Conservation (phyloP, 2,113 vertebrate genomes). For the Nycticryphes semicollaris region DNA sequence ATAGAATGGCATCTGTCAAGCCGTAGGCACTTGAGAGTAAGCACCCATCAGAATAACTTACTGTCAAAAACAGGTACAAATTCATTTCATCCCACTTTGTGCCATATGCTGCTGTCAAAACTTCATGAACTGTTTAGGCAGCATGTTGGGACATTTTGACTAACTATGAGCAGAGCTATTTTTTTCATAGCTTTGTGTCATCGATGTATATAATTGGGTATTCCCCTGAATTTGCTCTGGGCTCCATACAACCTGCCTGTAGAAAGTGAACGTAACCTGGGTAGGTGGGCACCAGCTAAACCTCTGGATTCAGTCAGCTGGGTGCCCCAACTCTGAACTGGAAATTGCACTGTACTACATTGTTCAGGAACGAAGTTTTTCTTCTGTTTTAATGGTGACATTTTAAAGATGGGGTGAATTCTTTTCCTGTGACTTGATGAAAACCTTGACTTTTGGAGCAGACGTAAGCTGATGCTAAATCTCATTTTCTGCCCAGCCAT, state of each 20-base stretch:
- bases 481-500: not conserved
- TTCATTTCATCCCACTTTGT: slow-evolving; percentile 52
- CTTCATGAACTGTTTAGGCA: slow-evolving; percentile 66
- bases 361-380: not conserved
- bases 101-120: slow-evolving; percentile 71
- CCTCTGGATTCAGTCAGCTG: not conserved
- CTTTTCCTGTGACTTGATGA: not conserved
- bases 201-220: not conserved
- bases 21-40: slow-evolving; percentile 54
- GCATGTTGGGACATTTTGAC: slow-evolving; percentile 63
- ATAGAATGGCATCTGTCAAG: slow-evolving; percentile 56
- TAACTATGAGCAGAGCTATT: slow-evolving; percentile 51
- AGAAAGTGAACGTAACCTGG: not conserved
- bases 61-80: slow-evolving; percentile 65
- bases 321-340: not conserved
- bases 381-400: not conserved
- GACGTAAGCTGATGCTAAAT: not conserved
- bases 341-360: fast-evolving
- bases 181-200: slow-evolving; percentile 30
- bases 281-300: not conserved
- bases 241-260: not conserved
- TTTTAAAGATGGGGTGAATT: not conserved
- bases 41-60: slow-evolving; percentile 66
- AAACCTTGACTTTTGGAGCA: not conserved
- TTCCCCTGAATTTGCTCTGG: not conserved